These are phyloP conservation scores for Ardeotis arabs DNA, from an alignment of 2,113 vertebrate genomes.

Conservation along the genomic window DNA sequence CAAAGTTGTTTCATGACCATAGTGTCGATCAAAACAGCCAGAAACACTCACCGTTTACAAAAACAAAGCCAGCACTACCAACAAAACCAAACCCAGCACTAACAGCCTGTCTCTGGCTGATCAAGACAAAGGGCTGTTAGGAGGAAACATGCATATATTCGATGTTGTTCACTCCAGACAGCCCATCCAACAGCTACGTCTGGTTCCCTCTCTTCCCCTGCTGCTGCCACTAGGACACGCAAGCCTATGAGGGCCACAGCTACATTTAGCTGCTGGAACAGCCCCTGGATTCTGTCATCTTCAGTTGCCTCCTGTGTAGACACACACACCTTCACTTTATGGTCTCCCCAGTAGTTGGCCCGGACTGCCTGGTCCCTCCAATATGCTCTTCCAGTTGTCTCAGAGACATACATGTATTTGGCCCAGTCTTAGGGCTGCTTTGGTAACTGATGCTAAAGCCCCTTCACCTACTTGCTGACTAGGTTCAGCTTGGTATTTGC, in stretches of 20 bases:
- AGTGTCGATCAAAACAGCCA: too few relatives aligned
- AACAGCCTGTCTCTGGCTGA: not conserved
- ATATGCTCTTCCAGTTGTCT: not conserved
- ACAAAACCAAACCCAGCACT: not conserved
- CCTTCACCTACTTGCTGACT: not conserved
- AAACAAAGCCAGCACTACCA: not conserved
- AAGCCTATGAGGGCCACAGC: too few relatives aligned
- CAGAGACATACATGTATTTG: not conserved
- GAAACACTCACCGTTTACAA: not conserved
- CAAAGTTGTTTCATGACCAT: too few relatives aligned
- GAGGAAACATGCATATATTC: not conserved
- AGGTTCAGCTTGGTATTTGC: not conserved
- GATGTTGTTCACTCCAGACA: not conserved
- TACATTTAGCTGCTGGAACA: too few relatives aligned
- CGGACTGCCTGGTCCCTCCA: not conserved
- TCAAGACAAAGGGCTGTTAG: not conserved
- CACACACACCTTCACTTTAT: not conserved
- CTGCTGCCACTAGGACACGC: not conserved
- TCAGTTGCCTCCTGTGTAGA: not conserved
- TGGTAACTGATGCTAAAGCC: not conserved
- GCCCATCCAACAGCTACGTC: not conserved
- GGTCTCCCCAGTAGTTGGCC: not conserved
- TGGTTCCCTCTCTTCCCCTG: not conserved
- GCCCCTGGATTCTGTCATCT: not conserved
- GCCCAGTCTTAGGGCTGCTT: not conserved